Base-by-base conservation (phyloP, 1,140 invertebrate species). In the Hypothenemus hampei region DNA sequence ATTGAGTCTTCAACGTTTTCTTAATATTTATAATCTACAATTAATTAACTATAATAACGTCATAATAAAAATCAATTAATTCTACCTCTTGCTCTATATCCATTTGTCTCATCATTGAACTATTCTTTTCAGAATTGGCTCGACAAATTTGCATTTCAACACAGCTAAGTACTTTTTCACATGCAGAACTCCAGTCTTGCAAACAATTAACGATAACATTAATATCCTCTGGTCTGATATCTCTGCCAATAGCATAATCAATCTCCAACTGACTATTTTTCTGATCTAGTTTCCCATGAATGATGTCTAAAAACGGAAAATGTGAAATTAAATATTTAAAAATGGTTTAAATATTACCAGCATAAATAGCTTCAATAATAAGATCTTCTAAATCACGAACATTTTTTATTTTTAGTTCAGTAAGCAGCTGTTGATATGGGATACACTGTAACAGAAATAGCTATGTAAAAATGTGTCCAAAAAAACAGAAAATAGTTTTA, bases 341-440 rank as follows among this genome's bases (percentile, higher is more conserved):
- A 49, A 58, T 54, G 67, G 18, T 7, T n/a, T n/a, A n/a, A 22
- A 51, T 8, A 15, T 71, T 69, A 87, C 84, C 84, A 59, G 88
- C 89, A 77, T 97, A 98, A 65, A 98, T 93, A 6, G 93, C 93
- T 79, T 97, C 94, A 65, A 98, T 98, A 46, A 98, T 97, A 36
- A 98, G 78, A 77, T 98, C 94, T 75, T 98, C 94, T 43, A 98
- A 74, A 70, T 96, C 90, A 59, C 94, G 78, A 10, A 97, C 85
- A 79, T 96, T 93, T 63, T 87, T 85, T 51, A 98, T 87, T 67
- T 91, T 90, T 31, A 98, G 74, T 73, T 97, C 91, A 70, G 87
- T 79, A 11, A 94, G 72, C 15, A 98, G 71, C 20, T 84, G 78
- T 51, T 83, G 81, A 68, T 98, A 98, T 0, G 92, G 89, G 63